A percentile compares a stretch with the other conserved stretches of the same genome.
Conservation (phyloP, 2,113 vertebrate species). For the Loxodonta africana region DNA sequence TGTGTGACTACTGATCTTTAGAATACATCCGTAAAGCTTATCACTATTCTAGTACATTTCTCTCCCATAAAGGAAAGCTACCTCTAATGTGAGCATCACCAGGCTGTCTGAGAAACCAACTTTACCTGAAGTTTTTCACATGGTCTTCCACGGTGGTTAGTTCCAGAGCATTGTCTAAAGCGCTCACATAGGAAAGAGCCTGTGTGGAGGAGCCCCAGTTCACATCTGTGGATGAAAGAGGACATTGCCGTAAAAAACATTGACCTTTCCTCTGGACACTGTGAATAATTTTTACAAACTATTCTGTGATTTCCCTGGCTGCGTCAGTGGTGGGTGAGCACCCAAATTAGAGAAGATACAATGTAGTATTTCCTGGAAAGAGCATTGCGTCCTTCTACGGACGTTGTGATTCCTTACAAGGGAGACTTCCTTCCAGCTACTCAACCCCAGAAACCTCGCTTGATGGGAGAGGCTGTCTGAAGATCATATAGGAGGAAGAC, state of each 20-base stretch:
- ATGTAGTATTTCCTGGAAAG: constrained; percentile 36
- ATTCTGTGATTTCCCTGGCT: constrained; percentile 14
- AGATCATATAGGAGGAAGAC: not conserved
- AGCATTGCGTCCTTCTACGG: not conserved
- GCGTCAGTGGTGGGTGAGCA: not conserved
- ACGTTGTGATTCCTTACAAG: not conserved
- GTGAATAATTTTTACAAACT: not conserved
- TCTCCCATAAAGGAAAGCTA: not conserved
- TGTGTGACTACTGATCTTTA: not conserved
- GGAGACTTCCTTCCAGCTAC: not conserved
- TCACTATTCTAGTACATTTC: not conserved
- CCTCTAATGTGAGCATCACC: not conserved
- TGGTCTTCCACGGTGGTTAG: constrained; percentile 95
- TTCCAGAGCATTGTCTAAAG: constrained; percentile 94
- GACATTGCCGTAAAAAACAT: not conserved
- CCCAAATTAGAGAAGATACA: constrained; percentile 5
- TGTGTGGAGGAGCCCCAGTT: constrained; percentile 99
- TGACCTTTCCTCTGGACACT: not conserved
- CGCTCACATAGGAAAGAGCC: constrained; percentile 95
- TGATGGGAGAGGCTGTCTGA: not conserved
- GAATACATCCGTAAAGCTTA: not conserved
- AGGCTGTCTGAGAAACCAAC: not conserved
- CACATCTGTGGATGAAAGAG: constrained; percentile 91
- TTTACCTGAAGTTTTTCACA: constrained; percentile 98
- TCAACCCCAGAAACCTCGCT: not conserved